phyloP scores from a whole-genome alignment of 2,888 invertebrate species.

The Caenorhabditis drosophilae region DNA sequence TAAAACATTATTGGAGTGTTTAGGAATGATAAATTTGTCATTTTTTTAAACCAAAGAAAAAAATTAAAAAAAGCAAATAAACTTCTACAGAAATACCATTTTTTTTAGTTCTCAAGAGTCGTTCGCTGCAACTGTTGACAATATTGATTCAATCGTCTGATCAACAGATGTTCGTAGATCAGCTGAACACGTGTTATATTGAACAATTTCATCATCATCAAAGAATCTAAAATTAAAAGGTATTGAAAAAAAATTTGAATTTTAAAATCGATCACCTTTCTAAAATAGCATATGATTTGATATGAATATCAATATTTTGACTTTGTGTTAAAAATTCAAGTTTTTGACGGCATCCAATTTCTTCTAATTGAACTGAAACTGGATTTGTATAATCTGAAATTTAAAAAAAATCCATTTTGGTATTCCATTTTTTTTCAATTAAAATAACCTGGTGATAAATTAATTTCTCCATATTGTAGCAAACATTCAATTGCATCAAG shows the following conservation, averaged over 20 bases:
- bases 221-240: slow-evolving; percentile 20
- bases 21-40: too few species aligned
- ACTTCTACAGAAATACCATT: too few species aligned
- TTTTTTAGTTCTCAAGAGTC: too few species aligned
- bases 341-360: slow-evolving; percentile 22
- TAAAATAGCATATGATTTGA: slow-evolving; percentile 15
- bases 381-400: slow-evolving; percentile 18
- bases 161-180: slow-evolving; percentile 5
- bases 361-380: slow-evolving; percentile 21
- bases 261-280: slow-evolving; percentile 16
- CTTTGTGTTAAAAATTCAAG: slow-evolving; percentile 29
- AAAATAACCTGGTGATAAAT: not conserved
- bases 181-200: slow-evolving; percentile 3
- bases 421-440: not conserved
- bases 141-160: not conserved
- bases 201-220: slow-evolving; percentile 10
- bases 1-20: too few species aligned
- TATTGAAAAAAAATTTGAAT: too few species aligned
- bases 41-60: not conserved
- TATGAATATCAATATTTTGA: slow-evolving; percentile 20
- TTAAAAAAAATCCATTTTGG: not conserved
- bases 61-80: too few species aligned
- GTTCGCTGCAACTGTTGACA: not conserved
- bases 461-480: slow-evolving; percentile 15
- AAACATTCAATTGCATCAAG: slow-evolving; percentile 22